These are phyloP conservation scores for Trichomalopsis sarcophagae DNA, from an alignment of 1,140 invertebrate species.

Conservation along the genomic window DNA sequence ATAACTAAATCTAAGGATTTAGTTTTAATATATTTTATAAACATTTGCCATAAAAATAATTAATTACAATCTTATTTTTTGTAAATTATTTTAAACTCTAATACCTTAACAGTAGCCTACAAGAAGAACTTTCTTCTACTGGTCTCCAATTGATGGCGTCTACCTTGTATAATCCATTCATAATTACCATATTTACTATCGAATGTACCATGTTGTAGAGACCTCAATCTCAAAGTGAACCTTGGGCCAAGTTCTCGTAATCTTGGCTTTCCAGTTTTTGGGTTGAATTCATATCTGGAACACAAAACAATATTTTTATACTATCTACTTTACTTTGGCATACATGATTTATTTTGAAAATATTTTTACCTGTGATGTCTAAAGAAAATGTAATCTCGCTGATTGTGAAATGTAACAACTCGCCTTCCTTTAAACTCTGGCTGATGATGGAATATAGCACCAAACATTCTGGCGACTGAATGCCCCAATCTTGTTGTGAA, in stretches of 20 bases:
- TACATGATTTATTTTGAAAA: background rate
- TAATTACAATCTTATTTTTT: constrained; percentile 21
- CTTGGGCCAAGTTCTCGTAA: constrained; percentile 96
- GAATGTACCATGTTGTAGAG: constrained; percentile 97
- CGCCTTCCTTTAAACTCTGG: constrained; percentile 95
- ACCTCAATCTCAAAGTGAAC: constrained; percentile 94
- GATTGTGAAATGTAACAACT: constrained; percentile 98
- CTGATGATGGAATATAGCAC: constrained; percentile 97
- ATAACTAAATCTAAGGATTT: background rate
- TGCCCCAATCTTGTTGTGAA: constrained; percentile 95
- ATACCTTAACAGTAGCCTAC: constrained; percentile 70
- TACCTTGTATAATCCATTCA: constrained; percentile 96
- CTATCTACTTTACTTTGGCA: background rate
- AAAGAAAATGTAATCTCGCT: constrained; percentile 99
- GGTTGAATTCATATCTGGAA: constrained; percentile 92
- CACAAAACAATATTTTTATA: constrained; percentile 13
- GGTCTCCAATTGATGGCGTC: constrained; percentile 92
- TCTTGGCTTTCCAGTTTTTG: constrained; percentile 84
- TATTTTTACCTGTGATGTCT: constrained; percentile 91
- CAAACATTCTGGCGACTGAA: constrained; percentile 93
- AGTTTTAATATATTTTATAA: constrained; percentile 26
- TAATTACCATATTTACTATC: constrained; percentile 97
- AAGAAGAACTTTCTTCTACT: constrained; percentile 93
- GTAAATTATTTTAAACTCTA: constrained; percentile 15
- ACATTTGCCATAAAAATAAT: constrained; percentile 23